These are phyloP conservation scores for Epistrophe eligans DNA, from an alignment of 2,888 invertebrate genomes.

Conservation along the genomic window DNA sequence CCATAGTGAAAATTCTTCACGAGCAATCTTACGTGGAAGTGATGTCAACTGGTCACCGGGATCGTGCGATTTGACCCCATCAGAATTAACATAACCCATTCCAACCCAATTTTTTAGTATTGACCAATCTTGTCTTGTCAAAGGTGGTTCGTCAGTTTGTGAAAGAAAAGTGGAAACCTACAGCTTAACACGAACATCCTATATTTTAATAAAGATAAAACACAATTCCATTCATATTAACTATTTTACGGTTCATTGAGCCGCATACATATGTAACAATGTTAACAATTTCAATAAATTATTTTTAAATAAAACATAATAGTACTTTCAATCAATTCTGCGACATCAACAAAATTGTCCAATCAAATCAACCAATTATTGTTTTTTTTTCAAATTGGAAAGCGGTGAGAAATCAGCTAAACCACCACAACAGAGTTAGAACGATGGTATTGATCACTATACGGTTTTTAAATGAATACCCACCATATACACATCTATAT, in stretches of 20 bases:
- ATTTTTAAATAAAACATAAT: constrained; percentile 18
- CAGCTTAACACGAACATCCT: too few species aligned
- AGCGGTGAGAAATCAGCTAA: constrained; percentile 64
- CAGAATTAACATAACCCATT: too few species aligned
- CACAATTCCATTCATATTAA: constrained; percentile 22
- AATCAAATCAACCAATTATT: constrained; percentile 22
- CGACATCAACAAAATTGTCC: constrained; percentile 23
- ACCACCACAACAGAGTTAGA: constrained; percentile 63
- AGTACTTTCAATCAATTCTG: constrained; percentile 31
- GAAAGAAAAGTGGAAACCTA: too few species aligned
- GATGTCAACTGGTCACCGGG: too few species aligned
- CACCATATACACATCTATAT: too few species aligned
- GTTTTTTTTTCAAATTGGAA: constrained; percentile 56
- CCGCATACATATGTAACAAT: constrained; percentile 16
- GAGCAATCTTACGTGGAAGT: too few species aligned
- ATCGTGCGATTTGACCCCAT: too few species aligned
- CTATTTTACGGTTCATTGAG: constrained; percentile 42
- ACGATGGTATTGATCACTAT: constrained; percentile 37
- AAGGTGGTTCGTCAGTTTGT: too few species aligned
- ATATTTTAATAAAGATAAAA: neutral
- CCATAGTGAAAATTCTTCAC: too few species aligned
- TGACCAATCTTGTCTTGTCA: too few species aligned
- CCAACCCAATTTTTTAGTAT: too few species aligned
- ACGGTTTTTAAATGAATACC: constrained; percentile 57
- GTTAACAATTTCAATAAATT: constrained; percentile 43